Evolutionary conservation across 2,888 invertebrate genomes (phyloP).

Genomic region (Nebria salina): DNA sequence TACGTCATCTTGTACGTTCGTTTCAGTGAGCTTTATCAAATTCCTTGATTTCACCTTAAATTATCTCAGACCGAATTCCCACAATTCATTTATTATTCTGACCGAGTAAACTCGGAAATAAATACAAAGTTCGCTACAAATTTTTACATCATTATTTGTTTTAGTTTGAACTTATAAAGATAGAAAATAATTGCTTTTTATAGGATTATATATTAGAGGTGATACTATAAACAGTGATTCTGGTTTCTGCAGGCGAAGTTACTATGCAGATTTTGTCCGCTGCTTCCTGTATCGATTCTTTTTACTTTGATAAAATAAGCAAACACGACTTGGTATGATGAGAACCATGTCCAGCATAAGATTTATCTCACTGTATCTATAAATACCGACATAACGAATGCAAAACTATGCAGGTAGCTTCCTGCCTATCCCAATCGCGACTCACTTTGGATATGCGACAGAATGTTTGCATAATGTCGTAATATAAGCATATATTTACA

Average conservation of each 20-base stretch:
- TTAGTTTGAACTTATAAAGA: neutral
- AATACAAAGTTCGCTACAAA: slow-evolving; percentile 9
- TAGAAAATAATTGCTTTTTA: neutral
- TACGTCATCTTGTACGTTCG: slow-evolving; percentile 24
- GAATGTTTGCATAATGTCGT: neutral
- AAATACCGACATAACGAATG: slow-evolving; percentile 6
- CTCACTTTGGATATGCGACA: neutral
- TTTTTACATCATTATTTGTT: neutral
- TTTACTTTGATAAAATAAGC: neutral
- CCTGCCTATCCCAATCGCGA: slow-evolving; percentile 12
- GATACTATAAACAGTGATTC: neutral
- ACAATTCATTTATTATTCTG: slow-evolving; percentile 15
- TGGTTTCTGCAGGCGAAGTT: neutral
- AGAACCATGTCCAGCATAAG: slow-evolving; percentile 4
- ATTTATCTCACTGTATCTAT: neutral
- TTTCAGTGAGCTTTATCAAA: slow-evolving; percentile 19
- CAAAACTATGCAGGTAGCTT: slow-evolving; percentile 11
- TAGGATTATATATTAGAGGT: neutral
- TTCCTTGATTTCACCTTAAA: slow-evolving; percentile 31
- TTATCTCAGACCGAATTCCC: slow-evolving; percentile 16
- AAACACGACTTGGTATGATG: neutral
- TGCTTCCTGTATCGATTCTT: neutral
- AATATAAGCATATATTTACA: neutral
- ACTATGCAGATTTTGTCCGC: neutral
- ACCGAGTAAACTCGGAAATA: neutral